phyloP scores from a whole-genome alignment of 2,797 vertebrate species.

The Muscicapa striata region DNA sequence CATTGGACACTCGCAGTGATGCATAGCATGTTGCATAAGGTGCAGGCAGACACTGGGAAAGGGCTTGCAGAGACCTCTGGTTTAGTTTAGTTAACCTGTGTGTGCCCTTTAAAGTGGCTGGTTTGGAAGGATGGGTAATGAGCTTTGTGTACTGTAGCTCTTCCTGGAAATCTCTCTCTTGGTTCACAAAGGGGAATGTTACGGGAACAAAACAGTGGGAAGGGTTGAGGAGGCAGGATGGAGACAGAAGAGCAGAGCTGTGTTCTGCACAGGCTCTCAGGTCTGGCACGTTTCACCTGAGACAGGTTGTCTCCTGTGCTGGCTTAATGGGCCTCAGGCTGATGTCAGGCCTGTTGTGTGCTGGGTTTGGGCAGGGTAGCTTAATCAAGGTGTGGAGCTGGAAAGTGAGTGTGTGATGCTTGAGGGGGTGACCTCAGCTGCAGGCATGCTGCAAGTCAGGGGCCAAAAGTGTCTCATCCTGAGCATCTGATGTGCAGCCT shows the following conservation, averaged over 20 bases:
- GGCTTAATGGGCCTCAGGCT: not conserved
- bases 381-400: not conserved
- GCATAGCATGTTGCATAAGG: not conserved
- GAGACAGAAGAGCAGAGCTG: not conserved
- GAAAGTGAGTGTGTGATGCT: not conserved
- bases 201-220: not conserved
- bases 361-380: not conserved
- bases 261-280: not conserved
- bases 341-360: not conserved
- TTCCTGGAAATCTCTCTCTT: constrained; percentile 26
- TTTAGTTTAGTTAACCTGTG: not conserved
- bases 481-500: not conserved
- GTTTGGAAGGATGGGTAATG: constrained; percentile 1
- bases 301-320: not conserved
- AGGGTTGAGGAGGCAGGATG: not conserved
- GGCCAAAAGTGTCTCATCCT: not conserved
- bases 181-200: not conserved
- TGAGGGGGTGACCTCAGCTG: not conserved
- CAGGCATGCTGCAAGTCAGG: not conserved
- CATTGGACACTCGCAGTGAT: not conserved
- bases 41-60: not conserved
- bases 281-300: not conserved
- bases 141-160: not conserved
- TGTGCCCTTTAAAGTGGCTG: not conserved
- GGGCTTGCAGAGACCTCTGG: not conserved